Evolutionary conservation across 2,797 vertebrate species (phyloP).

Genomic region (Gymnodraco acuticeps): DNA sequence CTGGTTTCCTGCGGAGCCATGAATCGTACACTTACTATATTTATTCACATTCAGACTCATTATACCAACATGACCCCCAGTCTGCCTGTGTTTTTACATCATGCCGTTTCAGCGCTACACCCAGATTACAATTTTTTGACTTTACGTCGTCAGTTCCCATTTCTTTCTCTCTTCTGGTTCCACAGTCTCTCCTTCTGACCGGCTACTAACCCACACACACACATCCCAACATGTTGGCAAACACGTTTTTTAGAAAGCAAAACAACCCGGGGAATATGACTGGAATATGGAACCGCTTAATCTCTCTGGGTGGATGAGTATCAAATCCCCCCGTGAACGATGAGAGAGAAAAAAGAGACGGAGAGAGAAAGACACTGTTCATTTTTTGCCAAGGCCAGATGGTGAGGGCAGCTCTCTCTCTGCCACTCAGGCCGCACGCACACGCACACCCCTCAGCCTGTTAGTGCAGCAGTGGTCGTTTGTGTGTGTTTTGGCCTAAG

Average conservation of each 20-base stretch:
- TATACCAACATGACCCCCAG: slow-evolving; percentile 59
- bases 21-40: slow-evolving; percentile 45
- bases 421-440: slow-evolving; percentile 43
- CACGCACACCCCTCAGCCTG: slow-evolving; percentile 46
- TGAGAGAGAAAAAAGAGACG: slow-evolving; percentile 29
- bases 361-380: slow-evolving; percentile 57
- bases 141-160: slow-evolving; percentile 39
- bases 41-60: slow-evolving; percentile 55
- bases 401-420: slow-evolving; percentile 74
- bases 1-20: slow-evolving; percentile 38
- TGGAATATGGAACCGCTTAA: slow-evolving; percentile 78
- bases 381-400: slow-evolving; percentile 84
- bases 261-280: slow-evolving; percentile 77
- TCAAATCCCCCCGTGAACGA: slow-evolving; percentile 71
- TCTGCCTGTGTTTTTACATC: slow-evolving; percentile 46
- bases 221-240: slow-evolving; percentile 65
- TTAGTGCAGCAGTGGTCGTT: slow-evolving; percentile 63
- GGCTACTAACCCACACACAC: slow-evolving; percentile 12
- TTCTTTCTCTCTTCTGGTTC: slow-evolving; percentile 1
- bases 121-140: slow-evolving; percentile 37
- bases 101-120: slow-evolving; percentile 25
- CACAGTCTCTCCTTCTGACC: slow-evolving; percentile 16
- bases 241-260: slow-evolving; percentile 80
- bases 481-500: slow-evolving; percentile 60
- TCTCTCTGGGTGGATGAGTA: slow-evolving; percentile 77